Evolutionary conservation across 2,113 vertebrate genomes (phyloP).

Genomic region (Tachycineta bicolor): DNA sequence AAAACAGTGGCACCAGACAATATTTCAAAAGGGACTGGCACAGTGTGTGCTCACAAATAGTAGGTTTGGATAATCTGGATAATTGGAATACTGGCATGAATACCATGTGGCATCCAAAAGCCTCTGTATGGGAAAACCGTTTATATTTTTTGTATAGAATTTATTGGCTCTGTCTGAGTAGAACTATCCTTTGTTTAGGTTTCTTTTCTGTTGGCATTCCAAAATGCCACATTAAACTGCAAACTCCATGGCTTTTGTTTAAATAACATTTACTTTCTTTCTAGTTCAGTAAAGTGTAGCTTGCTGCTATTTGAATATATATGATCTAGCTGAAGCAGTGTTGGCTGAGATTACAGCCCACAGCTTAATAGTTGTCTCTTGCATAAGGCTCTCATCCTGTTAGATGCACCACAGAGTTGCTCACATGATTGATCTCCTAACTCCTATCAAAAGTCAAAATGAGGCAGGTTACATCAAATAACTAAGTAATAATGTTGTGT

Average conservation of each 20-base stretch:
- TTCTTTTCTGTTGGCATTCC: not conserved
- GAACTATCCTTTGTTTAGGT: not conserved
- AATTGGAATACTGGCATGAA: not conserved
- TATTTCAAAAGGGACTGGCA: not conserved
- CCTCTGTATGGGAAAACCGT: not conserved
- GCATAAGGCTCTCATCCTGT: not conserved
- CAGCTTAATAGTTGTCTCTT: not conserved
- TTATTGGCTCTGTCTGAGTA: not conserved
- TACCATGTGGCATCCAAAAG: not conserved
- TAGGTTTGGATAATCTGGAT: not conserved
- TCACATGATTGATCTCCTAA: not conserved
- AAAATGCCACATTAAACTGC: not conserved
- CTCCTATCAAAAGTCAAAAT: not conserved
- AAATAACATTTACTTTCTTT: not conserved
- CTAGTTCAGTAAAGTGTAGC: not conserved
- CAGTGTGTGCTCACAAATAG: not conserved
- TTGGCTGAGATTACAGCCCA: not conserved
- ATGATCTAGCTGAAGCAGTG: not conserved
- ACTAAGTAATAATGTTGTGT: not conserved
- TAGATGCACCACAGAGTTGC: not conserved
- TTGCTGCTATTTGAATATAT: not conserved
- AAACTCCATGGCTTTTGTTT: not conserved
- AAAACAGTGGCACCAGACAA: not conserved
- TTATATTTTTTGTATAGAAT: not conserved
- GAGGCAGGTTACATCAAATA: not conserved